Evolutionary conservation across 2,888 invertebrate species (phyloP), one percentile per base, ranked within the genome.

Genomic region (Ferdinandea cuprea): DNA sequence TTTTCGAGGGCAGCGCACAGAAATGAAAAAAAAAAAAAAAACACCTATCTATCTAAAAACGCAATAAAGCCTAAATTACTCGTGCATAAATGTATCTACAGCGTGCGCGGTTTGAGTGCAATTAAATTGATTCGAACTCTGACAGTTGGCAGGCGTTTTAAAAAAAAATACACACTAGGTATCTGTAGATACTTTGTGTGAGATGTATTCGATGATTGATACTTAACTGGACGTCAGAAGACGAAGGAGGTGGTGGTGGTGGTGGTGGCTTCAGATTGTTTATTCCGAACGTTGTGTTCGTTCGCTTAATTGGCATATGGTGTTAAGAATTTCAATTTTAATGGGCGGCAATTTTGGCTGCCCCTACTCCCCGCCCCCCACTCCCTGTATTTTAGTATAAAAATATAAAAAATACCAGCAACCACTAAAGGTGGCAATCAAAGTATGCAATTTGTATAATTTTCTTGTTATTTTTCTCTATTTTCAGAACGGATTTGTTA

Each of bases 401-500:
- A 28, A 37, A 37, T 28, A 37, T 37, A 13, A 28, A 37, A 37
- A 17, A 37, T 37, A 11, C 15, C 50, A 6, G 19, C 42, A 42
- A 9, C 5, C 28, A 17, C 30, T 8, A 9, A 30, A 59, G 37
- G 21, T 56, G 46, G 46, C 72, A 74, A 69, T 74, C 21, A 58
- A 58, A 58, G 35, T 65, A 50, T 32, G 42, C 13, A 65, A 65
- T 76, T 76, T 30, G 11, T 56, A 21, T 25, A 68, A 44, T 40
- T 50, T 61, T 37, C 17, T 56, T 25, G 21, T 59, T 19, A 21
- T 19, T 65, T 85, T 85, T 83, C 78, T 85, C 86, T 88, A 85
- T 86, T 93, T 93, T 11, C 94, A 97, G 97, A 95, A 96, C 92
- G 96, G 96, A 59, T 96, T 95, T 89, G 96, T 97, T 61, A 95